phyloP scores from a whole-genome alignment of 2,797 vertebrate genomes.

The Sebastes matsubarae region DNA sequence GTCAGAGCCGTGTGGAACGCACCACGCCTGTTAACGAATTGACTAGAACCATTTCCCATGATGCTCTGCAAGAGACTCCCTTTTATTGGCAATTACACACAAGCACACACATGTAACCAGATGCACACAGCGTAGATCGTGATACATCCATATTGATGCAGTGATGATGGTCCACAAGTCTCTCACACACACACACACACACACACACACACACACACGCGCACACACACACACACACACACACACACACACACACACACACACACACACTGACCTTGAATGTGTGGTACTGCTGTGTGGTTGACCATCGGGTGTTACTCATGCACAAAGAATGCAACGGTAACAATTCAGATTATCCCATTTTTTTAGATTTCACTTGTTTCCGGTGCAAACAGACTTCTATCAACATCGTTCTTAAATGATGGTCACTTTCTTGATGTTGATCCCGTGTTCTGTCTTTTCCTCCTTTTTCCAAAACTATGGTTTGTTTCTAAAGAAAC shows the following conservation, averaged over 20 bases:
- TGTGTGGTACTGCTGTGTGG: conserved; percentile 28
- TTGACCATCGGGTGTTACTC: conserved; percentile 80
- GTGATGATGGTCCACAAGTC: not conserved
- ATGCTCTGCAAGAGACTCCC: conserved; percentile 39
- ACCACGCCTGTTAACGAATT: conserved; percentile 47
- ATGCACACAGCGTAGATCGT: not conserved
- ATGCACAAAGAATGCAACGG: conserved; percentile 58
- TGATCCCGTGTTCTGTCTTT: not conserved
- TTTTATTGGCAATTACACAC: conserved; percentile 27
- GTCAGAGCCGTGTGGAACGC: conserved; percentile 34
- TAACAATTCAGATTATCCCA: not conserved
- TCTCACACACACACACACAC: not conserved
- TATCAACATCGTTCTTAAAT: not conserved
- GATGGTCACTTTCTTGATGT: not conserved
- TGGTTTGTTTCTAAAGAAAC: not conserved
- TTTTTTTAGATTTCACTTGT: not conserved
- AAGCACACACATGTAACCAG: not conserved
- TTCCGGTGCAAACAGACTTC: not conserved
- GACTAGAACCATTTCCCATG: conserved; percentile 47
- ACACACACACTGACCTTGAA: conserved; percentile 17
- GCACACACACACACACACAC: not conserved
- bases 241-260: not conserved
- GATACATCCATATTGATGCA: not conserved
- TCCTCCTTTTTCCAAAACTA: not conserved
- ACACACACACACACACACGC: not conserved